phyloP scores from a whole-genome alignment of 2,888 invertebrate genomes.

The Tenthredo mesomela region DNA sequence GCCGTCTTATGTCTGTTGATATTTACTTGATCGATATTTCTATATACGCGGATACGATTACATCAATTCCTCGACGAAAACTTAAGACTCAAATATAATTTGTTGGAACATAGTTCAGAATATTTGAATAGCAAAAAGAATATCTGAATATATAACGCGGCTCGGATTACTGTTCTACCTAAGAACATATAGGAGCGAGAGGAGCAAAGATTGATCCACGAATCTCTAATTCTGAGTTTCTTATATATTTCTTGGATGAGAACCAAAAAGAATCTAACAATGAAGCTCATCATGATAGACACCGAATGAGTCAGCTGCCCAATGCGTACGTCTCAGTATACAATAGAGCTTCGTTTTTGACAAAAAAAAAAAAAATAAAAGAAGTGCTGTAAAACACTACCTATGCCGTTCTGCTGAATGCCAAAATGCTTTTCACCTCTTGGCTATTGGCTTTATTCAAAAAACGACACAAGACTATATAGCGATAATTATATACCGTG shows the following conservation, averaged over 20 bases:
- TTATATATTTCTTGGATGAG: neutral
- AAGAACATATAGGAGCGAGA: too few species aligned
- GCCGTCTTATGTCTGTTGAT: neutral
- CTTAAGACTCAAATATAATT: neutral
- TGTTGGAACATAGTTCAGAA: neutral
- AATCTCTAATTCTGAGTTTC: neutral
- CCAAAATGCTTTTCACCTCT: neutral
- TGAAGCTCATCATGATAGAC: slow-evolving; percentile 31
- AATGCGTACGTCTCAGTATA: neutral
- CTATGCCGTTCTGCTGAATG: neutral
- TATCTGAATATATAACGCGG: neutral
- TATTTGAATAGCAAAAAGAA: neutral
- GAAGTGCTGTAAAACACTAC: neutral
- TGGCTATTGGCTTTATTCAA: neutral
- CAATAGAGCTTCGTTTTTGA: slow-evolving; percentile 30
- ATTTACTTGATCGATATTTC: neutral
- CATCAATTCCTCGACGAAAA: neutral
- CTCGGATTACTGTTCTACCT: neutral
- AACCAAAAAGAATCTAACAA: slow-evolving; percentile 21
- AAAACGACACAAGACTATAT: slow-evolving; percentile 1
- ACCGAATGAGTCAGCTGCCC: slow-evolving; percentile 33
- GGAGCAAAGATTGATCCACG: slow-evolving; percentile 47
- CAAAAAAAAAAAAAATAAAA: neutral
- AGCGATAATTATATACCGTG: neutral
- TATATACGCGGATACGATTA: too few species aligned